A percentile compares a stretch with the other conserved stretches of the same genome.
Evolutionary conservation across 2,797 vertebrate genomes (phyloP).

Genomic region (Urocyon cinereoargenteus): DNA sequence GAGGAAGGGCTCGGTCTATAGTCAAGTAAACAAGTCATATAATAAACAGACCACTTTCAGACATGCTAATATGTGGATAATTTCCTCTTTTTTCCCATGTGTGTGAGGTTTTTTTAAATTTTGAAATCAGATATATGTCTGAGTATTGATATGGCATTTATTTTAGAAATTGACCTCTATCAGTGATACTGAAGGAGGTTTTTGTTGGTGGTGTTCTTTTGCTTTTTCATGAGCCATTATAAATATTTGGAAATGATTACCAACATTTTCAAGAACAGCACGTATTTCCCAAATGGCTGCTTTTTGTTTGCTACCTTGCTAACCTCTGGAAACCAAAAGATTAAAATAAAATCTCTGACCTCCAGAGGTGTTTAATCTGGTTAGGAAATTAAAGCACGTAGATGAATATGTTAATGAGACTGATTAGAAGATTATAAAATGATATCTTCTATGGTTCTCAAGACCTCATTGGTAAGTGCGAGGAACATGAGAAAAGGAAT

Average conservation of each 20-base stretch:
- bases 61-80: background rate
- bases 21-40: background rate
- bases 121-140: background rate
- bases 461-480: background rate
- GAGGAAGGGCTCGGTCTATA: background rate
- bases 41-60: background rate
- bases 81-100: background rate
- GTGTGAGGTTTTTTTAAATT: background rate
- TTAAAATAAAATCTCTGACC: background rate
- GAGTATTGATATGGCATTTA: background rate
- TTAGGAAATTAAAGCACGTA: background rate
- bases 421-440: background rate
- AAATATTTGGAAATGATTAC: background rate
- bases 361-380: background rate
- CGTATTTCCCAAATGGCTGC: background rate
- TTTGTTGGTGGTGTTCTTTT: background rate
- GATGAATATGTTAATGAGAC: background rate
- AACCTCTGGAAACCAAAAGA: background rate
- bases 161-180: background rate
- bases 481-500: background rate
- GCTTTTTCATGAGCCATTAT: background rate
- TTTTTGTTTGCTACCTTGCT: background rate
- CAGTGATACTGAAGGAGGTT: background rate
- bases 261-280: background rate
- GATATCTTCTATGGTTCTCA: background rate